Percentiles rank a stretch among this genome's conserved stretches.
Conservation (phyloP, 2,888 invertebrate species). For the Folsomia manolachei region DNA sequence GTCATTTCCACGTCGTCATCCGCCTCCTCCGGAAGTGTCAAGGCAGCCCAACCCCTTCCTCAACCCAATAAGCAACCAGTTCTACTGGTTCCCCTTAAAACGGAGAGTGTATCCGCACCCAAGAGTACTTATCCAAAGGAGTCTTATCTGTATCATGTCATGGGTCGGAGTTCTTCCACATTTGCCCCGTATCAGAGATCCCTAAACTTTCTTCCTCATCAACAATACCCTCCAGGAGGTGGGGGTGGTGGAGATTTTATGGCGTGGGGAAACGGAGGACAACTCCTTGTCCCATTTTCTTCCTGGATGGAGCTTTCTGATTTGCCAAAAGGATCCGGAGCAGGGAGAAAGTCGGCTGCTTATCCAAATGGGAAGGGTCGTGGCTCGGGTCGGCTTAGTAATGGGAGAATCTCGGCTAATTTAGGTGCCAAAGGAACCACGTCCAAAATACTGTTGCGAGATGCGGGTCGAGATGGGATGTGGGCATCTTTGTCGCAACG, state of each 20-base stretch:
- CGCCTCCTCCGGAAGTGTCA: conserved; percentile 17
- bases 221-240: conserved; percentile 26
- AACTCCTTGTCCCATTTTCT: conserved; percentile 49
- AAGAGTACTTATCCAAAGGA: conserved; percentile 49
- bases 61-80: conserved; percentile 36
- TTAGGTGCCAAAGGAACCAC: conserved; percentile 46
- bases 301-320: conserved; percentile 50
- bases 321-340: conserved; percentile 26
- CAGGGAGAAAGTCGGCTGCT: conserved; percentile 14
- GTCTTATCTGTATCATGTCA: conserved; percentile 49
- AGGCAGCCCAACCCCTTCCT: conserved; percentile 7
- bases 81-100: conserved; percentile 47
- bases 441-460: conserved; percentile 48
- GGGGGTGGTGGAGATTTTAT: conserved; percentile 35
- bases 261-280: conserved; percentile 38
- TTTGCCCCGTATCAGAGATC: conserved; percentile 51
- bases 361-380: conserved; percentile 15
- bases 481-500: conserved; percentile 49
- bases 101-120: conserved; percentile 47
- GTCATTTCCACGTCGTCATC: conserved; percentile 18
- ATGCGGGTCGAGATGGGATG: conserved; percentile 45
- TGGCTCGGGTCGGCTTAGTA: conserved; percentile 24
- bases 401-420: conserved; percentile 31
- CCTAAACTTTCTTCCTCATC: conserved; percentile 48
- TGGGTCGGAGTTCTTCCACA: conserved; percentile 50